Percentiles rank a stretch among this genome's conserved stretches.
Conservation (phyloP, 2,797 vertebrate genomes). For the Mionectes olivaceus region DNA sequence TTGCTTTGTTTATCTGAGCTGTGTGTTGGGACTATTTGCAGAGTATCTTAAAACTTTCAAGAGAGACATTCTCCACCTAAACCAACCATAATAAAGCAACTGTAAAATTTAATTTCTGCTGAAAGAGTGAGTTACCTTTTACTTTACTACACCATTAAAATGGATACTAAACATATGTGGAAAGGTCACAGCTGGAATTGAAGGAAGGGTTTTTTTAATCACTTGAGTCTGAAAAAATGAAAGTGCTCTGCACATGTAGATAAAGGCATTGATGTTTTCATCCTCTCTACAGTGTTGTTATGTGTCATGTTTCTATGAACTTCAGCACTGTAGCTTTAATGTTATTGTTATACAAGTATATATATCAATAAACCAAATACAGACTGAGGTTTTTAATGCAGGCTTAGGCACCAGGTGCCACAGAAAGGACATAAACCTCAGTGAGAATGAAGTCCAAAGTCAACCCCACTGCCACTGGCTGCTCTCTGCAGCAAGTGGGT, state of each 20-base stretch:
- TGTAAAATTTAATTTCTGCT: slow-evolving; percentile 57
- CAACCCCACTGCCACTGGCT: background rate
- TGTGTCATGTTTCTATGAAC: background rate
- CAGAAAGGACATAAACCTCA: background rate
- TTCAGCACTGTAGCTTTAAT: background rate
- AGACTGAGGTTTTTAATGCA: background rate
- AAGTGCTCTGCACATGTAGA: background rate
- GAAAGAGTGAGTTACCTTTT: background rate
- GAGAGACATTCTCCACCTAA: slow-evolving; percentile 27
- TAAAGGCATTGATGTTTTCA: background rate
- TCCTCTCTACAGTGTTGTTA: background rate
- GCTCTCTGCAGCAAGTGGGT: background rate
- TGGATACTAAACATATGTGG: background rate
- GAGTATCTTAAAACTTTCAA: slow-evolving; percentile 29
- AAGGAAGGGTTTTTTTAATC: background rate
- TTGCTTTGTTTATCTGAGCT: background rate
- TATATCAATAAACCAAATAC: background rate
- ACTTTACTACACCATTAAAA: background rate
- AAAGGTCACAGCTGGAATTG: background rate
- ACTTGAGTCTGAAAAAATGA: background rate
- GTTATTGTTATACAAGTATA: background rate
- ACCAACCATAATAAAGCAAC: slow-evolving; percentile 31
- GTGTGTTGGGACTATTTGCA: background rate
- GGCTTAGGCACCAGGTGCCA: background rate
- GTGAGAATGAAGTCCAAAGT: background rate